Base-by-base conservation (phyloP, 64 coral and sea anemone genomes). In the Porites lutea region DNA sequence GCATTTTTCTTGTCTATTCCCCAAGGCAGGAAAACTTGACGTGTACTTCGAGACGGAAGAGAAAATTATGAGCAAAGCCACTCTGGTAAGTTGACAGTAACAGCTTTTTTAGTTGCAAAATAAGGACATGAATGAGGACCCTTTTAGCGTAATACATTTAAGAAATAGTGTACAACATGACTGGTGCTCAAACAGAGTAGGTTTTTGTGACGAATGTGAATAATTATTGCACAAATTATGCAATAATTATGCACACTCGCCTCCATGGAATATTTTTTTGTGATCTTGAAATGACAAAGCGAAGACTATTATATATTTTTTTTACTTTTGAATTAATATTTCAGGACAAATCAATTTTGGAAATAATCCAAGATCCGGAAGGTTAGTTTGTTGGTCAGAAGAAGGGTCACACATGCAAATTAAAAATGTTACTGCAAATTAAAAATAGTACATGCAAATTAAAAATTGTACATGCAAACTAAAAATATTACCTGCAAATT, bases 291-390 rank as follows among this genome's bases (percentile, higher is more conserved):
- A 37, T 48, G 48, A 21, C 71, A 3, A 48, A 5, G 4, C 43
- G 20, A 37, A 44, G 12, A 14, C 27, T 12, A 13, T 13, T 73
- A 3, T 47, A 48, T 82, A 9, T 43, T 6, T 7, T 47, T n/a
- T 0, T 63, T 62, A 45, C 4, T 20, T 37, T 52, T 63, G 50
- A 47, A 55, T 86, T 18, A 64, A 68, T 88, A 78, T 16, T 86
- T 46, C 59, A 99, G 97, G 97, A 99, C 83, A 99, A 96, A 89
- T 99, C 97, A 91, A 96, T 99, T 55, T 89, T 99, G 84, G 97
- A 99, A 89, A 96, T 99, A 14, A 99, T 99, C 71, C 97, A 99
- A 88, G 97, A 99, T 74, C 97, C 97, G 22, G 97, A 96, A 82
- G 97, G 97, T 99, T 59, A 54, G 87, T 86, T 50, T 70, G 19